These are phyloP conservation scores for Elaphurus davidianus DNA, from an alignment of 2,113 vertebrate species.

Conservation along the genomic window DNA sequence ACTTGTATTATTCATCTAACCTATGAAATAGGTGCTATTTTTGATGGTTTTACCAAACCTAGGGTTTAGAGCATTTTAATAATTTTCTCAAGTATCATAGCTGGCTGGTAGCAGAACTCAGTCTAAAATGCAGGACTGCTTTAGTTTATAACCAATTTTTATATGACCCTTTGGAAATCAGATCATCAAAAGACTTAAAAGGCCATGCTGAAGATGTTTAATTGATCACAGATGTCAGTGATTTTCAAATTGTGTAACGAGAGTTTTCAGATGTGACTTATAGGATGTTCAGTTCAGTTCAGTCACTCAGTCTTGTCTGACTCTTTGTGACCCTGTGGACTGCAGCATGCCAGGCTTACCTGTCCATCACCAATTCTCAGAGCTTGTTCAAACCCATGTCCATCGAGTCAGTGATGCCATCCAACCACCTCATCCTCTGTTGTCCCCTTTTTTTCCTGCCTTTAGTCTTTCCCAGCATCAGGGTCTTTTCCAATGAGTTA, in stretches of 20 bases:
- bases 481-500: background rate
- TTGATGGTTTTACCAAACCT: background rate
- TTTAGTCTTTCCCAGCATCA: background rate
- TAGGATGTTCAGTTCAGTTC: background rate
- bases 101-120: background rate
- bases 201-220: background rate
- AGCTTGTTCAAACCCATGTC: background rate
- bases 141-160: constrained; percentile 17
- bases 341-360: background rate
- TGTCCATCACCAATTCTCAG: background rate
- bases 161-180: background rate
- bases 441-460: background rate
- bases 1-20: background rate
- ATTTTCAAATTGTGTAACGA: background rate
- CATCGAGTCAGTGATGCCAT: background rate
- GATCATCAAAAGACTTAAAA: background rate
- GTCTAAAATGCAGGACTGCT: background rate
- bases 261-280: constrained; percentile 26
- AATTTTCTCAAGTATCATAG: constrained; percentile 10
- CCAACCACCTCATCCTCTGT: background rate
- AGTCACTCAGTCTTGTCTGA: background rate
- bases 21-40: constrained; percentile 7
- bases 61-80: constrained; percentile 14
- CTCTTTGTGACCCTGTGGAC: background rate
- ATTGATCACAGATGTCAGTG: background rate